Evolutionary conservation across 2,888 invertebrate species (phyloP).

Genomic region (Acleris holmiana): DNA sequence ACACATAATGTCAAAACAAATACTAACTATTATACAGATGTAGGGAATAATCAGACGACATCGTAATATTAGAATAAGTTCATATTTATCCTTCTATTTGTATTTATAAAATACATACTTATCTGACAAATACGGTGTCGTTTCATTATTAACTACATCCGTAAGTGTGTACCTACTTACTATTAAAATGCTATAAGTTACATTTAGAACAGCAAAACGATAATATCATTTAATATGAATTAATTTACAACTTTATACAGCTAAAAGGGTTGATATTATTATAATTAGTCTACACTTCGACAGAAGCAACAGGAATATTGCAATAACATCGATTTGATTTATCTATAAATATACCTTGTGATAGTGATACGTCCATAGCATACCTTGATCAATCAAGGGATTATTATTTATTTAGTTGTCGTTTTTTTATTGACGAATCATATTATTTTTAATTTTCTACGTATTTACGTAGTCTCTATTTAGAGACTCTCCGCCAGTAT

Average conservation of each 20-base stretch:
- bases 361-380: constrained; percentile 9
- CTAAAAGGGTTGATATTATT: constrained; percentile 1
- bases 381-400: no score
- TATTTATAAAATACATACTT: no score
- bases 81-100: no score
- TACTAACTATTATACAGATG: constrained; percentile 10
- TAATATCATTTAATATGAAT: constrained; percentile 11
- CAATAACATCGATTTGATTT: constrained; percentile 27
- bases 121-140: no score
- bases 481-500: no score
- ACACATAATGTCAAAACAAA: constrained; percentile 28
- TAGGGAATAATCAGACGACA: no score
- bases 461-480: no score
- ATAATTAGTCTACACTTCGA: constrained; percentile 10
- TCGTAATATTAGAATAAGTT: no score
- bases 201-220: constrained; percentile 7
- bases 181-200: constrained; percentile 12
- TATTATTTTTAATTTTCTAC: no score
- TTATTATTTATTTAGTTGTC: background rate
- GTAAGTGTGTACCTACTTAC: constrained; percentile 9
- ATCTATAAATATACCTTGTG: constrained; percentile 26
- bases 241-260: constrained; percentile 28
- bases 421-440: background rate
- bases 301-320: constrained; percentile 21
- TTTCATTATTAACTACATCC: no score